Percentiles rank a stretch among this genome's conserved stretches.
Conservation (phyloP, 2,888 invertebrate genomes). For the Agonopterix arenella region DNA sequence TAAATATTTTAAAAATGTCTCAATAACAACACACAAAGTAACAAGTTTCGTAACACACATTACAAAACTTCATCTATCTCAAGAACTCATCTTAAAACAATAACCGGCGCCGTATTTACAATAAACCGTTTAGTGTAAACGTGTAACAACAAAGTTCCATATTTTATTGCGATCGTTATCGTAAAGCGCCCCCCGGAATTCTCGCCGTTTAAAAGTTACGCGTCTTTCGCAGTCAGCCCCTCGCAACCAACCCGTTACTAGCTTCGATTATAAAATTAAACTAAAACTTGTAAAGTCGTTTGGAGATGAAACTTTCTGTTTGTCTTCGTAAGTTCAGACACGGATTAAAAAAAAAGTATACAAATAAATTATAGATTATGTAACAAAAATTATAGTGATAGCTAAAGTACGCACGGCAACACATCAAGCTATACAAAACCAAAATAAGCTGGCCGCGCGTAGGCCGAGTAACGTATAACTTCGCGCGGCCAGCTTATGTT, state of each 20-base stretch:
- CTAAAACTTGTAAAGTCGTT: constrained; percentile 7
- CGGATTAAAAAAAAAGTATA: too few relatives aligned
- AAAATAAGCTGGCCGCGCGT: too few relatives aligned
- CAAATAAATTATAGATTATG: too few relatives aligned
- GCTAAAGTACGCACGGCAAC: too few relatives aligned
- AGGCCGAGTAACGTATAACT: too few relatives aligned
- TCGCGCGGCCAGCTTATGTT: too few relatives aligned
- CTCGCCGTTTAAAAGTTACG: constrained; percentile 60
- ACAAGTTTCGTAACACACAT: neutral
- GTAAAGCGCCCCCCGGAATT: constrained; percentile 55
- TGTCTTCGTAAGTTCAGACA: neutral
- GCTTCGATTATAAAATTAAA: constrained; percentile 69
- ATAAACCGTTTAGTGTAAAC: constrained; percentile 71
- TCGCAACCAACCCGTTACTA: constrained; percentile 46
- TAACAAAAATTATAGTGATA: too few relatives aligned
- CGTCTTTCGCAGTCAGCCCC: constrained; percentile 29
- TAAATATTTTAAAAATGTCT: too few relatives aligned
- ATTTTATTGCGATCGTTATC: constrained; percentile 76
- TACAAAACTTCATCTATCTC: constrained; percentile 2
- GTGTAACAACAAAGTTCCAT: constrained; percentile 70
- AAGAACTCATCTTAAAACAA: constrained; percentile 31
- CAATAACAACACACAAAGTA: neutral
- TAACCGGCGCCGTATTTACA: constrained; percentile 54
- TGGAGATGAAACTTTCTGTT: constrained; percentile 11
- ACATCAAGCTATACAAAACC: too few relatives aligned